phyloP scores from a whole-genome alignment of 2,888 invertebrate species.

The Cotesia congregata region DNA sequence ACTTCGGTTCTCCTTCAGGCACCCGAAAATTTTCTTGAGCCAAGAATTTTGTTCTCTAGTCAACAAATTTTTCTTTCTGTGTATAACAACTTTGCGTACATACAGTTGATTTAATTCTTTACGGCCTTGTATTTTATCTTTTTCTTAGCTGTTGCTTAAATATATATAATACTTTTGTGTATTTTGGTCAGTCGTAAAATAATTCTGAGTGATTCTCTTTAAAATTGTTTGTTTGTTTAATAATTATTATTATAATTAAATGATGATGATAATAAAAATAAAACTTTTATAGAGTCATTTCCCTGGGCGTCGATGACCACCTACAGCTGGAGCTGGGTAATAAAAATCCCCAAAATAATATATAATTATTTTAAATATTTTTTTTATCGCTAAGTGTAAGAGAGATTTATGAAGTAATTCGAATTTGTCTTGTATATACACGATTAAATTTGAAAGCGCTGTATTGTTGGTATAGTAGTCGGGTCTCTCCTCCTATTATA shows the following conservation, averaged over 20 bases:
- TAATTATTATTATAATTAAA: background rate
- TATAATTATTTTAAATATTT: background rate
- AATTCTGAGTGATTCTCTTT: background rate
- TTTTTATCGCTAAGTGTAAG: background rate
- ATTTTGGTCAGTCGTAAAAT: background rate
- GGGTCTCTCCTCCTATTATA: background rate
- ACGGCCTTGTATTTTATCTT: background rate
- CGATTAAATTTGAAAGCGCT: background rate
- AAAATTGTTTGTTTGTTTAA: background rate
- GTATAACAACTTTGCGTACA: no score
- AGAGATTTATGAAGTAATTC: background rate
- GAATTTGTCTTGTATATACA: background rate
- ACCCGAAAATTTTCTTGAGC: no score
- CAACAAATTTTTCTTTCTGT: no score
- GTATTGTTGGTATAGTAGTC: background rate
- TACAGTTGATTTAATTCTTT: background rate
- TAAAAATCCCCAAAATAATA: background rate
- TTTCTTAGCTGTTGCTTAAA: background rate
- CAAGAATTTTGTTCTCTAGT: no score
- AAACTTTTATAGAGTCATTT: background rate
- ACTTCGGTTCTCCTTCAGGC: no score
- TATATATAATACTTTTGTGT: background rate
- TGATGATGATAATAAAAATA: background rate
- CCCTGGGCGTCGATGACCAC: background rate
- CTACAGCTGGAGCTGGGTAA: background rate